A percentile compares a stretch with the other conserved stretches of the same genome.
These are phyloP conservation scores for Mormyrus lacerda DNA, from an alignment of 2,113 vertebrate genomes.

Conservation along the genomic window DNA sequence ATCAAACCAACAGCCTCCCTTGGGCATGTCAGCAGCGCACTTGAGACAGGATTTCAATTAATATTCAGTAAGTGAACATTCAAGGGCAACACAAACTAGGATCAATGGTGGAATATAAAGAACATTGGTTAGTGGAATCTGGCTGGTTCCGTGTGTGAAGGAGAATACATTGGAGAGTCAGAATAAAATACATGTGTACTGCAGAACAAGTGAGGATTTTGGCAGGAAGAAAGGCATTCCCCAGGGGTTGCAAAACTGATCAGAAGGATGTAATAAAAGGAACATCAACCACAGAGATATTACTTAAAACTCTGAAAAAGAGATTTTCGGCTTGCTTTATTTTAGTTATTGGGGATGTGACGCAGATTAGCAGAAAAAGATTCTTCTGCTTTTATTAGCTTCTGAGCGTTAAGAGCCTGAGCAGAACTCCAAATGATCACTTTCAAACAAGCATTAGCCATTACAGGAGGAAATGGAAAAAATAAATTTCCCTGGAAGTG, in stretches of 20 bases:
- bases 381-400: background rate
- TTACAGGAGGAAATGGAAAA: background rate
- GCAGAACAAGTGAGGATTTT: background rate
- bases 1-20: background rate
- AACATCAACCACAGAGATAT: background rate
- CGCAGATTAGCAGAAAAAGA: background rate
- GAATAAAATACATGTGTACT: background rate
- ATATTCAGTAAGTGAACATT: slow-evolving; percentile 2
- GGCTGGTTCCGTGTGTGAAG: background rate
- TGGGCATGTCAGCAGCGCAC: background rate
- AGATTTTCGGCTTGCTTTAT: background rate
- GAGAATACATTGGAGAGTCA: background rate
- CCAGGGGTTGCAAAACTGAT: background rate
- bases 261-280: background rate
- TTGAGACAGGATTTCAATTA: slow-evolving; percentile 1
- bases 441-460: background rate
- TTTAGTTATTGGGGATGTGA: background rate
- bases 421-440: background rate
- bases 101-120: background rate
- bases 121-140: background rate
- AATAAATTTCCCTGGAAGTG: background rate
- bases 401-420: background rate
- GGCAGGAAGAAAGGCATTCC: background rate
- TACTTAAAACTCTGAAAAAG: background rate
- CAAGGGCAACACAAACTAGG: background rate